Evolutionary conservation across 2,113 vertebrate genomes (phyloP).

Genomic region (Gallinago undulata): DNA sequence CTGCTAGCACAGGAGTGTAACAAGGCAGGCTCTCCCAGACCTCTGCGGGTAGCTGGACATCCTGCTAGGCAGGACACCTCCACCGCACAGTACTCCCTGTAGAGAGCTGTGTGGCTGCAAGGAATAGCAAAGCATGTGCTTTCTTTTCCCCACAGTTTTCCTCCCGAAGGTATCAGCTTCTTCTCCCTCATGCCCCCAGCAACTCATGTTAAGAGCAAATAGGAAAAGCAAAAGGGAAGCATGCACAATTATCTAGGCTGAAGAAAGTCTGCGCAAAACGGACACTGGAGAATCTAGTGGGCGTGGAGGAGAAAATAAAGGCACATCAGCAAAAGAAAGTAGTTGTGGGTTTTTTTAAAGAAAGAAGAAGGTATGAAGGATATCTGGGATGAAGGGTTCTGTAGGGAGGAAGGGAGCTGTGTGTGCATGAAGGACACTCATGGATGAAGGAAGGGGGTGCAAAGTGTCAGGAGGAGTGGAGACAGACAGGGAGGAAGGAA

Average conservation of each 20-base stretch:
- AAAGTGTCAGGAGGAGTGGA: not conserved
- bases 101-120: not conserved
- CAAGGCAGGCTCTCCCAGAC: not conserved
- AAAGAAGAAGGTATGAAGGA: not conserved
- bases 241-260: not conserved
- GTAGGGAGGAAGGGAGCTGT: not conserved
- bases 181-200: not conserved
- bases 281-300: not conserved
- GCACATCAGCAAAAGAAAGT: not conserved
- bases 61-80: not conserved
- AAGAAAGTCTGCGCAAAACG: not conserved
- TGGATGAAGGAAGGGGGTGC: rapidly evolving
- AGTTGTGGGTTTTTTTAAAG: not conserved
- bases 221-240: not conserved
- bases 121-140: not conserved
- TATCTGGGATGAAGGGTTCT: not conserved
- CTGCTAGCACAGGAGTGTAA: rapidly evolving
- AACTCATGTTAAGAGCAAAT: not conserved
- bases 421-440: not conserved
- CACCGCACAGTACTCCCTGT: not conserved
- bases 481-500: not conserved
- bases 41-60: not conserved
- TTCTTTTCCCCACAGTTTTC: not conserved
- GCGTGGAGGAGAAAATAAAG: not conserved
- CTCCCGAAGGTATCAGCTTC: not conserved